Evolutionary conservation across 2,888 invertebrate species (phyloP), one percentile per base, ranked within the genome.

Genomic region (Drosophila vallismaia): DNA sequence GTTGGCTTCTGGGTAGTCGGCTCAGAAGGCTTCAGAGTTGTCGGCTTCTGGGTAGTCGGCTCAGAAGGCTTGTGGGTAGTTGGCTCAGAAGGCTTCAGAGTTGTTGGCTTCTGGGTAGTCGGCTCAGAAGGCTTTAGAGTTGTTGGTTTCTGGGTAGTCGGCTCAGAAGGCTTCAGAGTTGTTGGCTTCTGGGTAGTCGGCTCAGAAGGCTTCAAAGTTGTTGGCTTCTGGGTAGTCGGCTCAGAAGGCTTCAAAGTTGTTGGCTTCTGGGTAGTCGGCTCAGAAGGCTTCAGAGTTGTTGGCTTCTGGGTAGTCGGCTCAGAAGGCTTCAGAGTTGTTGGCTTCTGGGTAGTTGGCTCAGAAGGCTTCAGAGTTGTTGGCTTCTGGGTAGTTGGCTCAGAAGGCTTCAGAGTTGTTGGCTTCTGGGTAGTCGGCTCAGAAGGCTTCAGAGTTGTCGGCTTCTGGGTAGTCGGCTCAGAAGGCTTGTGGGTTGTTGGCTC

Each of bases 21-120:
- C 9, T 3, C 3, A 4, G 57, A 7, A 0, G 31, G 31, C 12
- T 48, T 12, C 33, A 4, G n/a, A n/a, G 33, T 36, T 36, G 36
- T 36, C 5, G 64, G 38, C 36, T 36, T 36, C n/a, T 12, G 14
- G 2, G 52, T 31, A 0, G 60, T 46, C 1, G 7, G 9, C 3
- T 53, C 40, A 2, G 57, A 49, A 42, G 36, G 36, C 36, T 38
- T 54, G 12, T 14, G 38, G 24, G 60, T 58, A 5, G 36, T 36
- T 0, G 4, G 58, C n/a, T n/a, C 36, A 2, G 52, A 49, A 42
- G 52, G n/a, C 26, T 55, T 38, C 1, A 28, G 28, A 28, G 28
- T 28, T 28, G 36, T n/a, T 0, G 36, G 36, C 36, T 38, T 54
- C 19, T 14, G 38, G 24, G 60, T 58, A 5, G 36, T 36, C 1